Conservation (phyloP, 2,797 vertebrate genomes). For the Protonibea diacanthus region DNA sequence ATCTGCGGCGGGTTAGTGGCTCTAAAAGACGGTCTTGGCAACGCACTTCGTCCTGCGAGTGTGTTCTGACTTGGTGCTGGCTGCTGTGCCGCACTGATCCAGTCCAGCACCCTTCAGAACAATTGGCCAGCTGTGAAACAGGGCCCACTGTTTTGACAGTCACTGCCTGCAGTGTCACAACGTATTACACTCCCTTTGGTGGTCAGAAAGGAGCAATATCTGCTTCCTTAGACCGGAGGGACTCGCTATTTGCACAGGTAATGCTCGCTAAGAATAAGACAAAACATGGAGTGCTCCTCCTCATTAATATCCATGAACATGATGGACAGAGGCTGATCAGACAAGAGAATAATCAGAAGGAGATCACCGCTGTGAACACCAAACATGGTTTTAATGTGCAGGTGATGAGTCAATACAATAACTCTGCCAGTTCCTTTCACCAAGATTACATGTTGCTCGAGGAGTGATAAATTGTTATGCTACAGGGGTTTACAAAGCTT, state of each 20-base stretch:
- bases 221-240: conserved; percentile 47
- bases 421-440: conserved; percentile 38
- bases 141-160: conserved; percentile 80
- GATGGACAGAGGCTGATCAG: conserved; percentile 17
- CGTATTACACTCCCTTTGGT: conserved; percentile 77
- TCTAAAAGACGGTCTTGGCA: conserved; percentile 33
- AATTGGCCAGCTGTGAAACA: conserved; percentile 70
- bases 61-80: conserved; percentile 55
- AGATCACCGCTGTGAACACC: conserved; percentile 36
- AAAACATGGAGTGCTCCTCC: conserved; percentile 11
- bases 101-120: conserved; percentile 81
- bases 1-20: conserved; percentile 27
- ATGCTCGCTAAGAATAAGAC: conserved; percentile 45
- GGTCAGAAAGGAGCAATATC: conserved; percentile 71
- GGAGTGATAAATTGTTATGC: conserved; percentile 53
- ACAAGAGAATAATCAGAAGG: conserved; percentile 31
- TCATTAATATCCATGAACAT: conserved; percentile 46
- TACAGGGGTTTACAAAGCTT: conserved; percentile 53
- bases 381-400: conserved; percentile 34
- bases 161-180: conserved; percentile 78
- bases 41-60: conserved; percentile 20
- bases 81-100: conserved; percentile 72
- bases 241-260: conserved; percentile 52
- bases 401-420: conserved; percentile 56
- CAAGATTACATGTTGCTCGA: conserved; percentile 38